Evolutionary conservation across 2,888 invertebrate genomes (phyloP).

Genomic region (Phragmatobia fuliginosa): DNA sequence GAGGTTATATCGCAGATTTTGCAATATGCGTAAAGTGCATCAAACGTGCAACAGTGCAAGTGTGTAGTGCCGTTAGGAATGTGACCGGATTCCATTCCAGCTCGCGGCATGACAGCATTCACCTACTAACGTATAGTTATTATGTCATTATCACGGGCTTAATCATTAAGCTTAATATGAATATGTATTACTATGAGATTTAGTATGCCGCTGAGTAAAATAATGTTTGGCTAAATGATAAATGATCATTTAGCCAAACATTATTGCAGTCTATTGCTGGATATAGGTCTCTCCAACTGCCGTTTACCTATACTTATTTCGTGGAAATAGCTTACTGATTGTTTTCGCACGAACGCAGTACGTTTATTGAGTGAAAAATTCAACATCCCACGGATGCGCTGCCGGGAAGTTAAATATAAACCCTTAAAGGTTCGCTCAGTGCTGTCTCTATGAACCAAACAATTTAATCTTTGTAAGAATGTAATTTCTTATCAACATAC

Average conservation of each 20-base stretch:
- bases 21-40: conserved; percentile 58
- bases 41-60: conserved; percentile 71
- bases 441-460: neutral
- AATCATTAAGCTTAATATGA: conserved; percentile 65
- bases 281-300: too few relatives aligned
- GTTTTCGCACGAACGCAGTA: conserved; percentile 25
- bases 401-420: conserved; percentile 37
- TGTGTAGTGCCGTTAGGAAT: conserved; percentile 76
- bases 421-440: conserved; percentile 20
- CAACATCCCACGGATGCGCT: conserved; percentile 36
- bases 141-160: conserved; percentile 77
- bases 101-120: conserved; percentile 65
- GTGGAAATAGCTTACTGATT: conserved; percentile 23
- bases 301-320: conserved; percentile 11
- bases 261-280: too few relatives aligned
- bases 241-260: too few relatives aligned
- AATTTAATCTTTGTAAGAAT: neutral
- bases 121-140: conserved; percentile 72
- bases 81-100: conserved; percentile 77
- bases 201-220: conserved; percentile 9
- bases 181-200: conserved; percentile 24
- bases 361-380: conserved; percentile 30
- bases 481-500: neutral
- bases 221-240: conserved; percentile 9
- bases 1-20: conserved; percentile 48